Evolutionary conservation across 2,113 vertebrate species (phyloP).

Genomic region (Mormoops blainvillei): DNA sequence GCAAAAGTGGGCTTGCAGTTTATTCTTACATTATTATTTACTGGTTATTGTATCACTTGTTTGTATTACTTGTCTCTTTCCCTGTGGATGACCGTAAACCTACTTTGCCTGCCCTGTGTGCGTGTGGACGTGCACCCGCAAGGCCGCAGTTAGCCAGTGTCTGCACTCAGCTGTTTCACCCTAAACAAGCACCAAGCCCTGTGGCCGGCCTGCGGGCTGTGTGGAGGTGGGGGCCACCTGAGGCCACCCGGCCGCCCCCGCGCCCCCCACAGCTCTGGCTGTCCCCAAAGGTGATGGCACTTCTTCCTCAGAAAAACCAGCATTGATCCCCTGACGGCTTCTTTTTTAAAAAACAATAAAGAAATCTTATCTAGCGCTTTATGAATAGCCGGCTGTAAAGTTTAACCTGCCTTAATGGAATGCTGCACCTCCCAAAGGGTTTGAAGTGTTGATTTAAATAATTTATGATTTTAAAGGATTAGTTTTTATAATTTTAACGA

Average conservation of each 20-base stretch:
- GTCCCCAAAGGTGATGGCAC: too few relatives aligned
- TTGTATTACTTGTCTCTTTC: too few relatives aligned
- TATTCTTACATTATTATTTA: too few relatives aligned
- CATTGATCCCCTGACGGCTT: background rate
- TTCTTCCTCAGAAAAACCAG: background rate
- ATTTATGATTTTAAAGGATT: background rate
- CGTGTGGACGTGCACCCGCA: too few relatives aligned
- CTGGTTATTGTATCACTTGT: too few relatives aligned
- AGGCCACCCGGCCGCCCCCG: too few relatives aligned
- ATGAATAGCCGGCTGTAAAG: background rate
- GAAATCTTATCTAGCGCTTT: background rate
- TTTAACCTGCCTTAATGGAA: background rate
- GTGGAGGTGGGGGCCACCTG: background rate
- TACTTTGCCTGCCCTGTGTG: too few relatives aligned
- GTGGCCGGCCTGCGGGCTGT: too few relatives aligned
- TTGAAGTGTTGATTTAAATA: background rate
- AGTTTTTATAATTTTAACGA: background rate
- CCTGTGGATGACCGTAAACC: too few relatives aligned
- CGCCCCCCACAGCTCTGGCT: background rate
- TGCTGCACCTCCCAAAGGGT: rapidly evolving
- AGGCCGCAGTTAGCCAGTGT: background rate
- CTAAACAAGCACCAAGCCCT: background rate
- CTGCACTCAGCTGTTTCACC: too few relatives aligned
- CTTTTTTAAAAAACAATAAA: background rate
- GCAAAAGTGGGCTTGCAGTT: too few relatives aligned